phyloP scores from a whole-genome alignment of 2,113 vertebrate species.

The Elanoides forficatus region DNA sequence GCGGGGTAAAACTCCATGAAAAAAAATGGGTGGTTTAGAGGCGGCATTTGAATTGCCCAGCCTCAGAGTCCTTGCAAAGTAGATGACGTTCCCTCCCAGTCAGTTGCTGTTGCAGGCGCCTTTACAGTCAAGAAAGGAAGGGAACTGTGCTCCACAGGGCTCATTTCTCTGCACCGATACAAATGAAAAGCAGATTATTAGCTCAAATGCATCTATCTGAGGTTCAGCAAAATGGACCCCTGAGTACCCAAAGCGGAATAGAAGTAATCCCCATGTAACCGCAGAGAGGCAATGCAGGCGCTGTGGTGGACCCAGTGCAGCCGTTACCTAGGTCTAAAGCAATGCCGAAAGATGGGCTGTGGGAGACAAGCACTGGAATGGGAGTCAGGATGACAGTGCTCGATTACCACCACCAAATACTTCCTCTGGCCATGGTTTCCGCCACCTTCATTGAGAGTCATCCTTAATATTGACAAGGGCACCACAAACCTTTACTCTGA shows the following conservation, averaged over 20 bases:
- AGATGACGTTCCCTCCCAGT: accelerated
- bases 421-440: background rate
- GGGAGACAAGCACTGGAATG: background rate
- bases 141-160: background rate
- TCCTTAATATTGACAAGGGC: background rate
- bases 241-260: background rate
- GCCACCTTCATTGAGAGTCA: accelerated
- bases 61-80: accelerated
- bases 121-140: background rate
- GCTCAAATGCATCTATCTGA: background rate
- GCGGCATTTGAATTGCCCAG: background rate
- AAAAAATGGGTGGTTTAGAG: accelerated
- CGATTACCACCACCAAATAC: background rate
- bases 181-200: background rate
- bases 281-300: accelerated
- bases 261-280: background rate
- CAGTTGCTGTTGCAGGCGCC: accelerated
- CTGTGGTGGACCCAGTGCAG: accelerated
- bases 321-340: background rate
- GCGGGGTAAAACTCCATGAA: background rate
- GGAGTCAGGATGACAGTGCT: background rate
- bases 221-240: background rate
- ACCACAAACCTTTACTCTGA: background rate
- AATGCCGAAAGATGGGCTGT: accelerated
- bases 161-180: background rate